Conservation (phyloP, 2,113 vertebrate species). For the Galbula dea region DNA sequence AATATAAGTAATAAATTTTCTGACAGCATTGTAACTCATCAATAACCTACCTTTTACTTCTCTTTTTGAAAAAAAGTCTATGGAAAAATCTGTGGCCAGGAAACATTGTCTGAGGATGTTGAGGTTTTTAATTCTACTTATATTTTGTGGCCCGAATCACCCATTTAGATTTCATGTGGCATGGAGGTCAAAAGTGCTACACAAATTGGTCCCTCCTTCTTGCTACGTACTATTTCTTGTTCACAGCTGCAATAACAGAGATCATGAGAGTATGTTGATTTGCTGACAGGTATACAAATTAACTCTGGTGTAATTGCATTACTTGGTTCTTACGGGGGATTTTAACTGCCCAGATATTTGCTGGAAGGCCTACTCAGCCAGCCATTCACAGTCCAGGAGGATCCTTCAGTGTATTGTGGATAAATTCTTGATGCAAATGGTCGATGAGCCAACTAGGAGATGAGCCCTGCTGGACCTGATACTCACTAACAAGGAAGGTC, state of each 20-base stretch:
- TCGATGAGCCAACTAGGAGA: no score
- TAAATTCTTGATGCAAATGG: no score
- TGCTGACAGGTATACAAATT: not conserved
- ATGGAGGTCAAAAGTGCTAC: not conserved
- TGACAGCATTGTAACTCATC: not conserved
- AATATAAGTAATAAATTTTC: not conserved
- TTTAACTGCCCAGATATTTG: no score
- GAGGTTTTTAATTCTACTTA: accelerated
- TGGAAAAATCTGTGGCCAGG: not conserved
- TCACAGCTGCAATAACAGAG: not conserved
- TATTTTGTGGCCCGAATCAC: accelerated
- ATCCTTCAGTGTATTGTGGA: no score
- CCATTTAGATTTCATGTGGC: not conserved
- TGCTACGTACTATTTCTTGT: not conserved
- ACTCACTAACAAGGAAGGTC: no score
- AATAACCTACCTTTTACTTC: not conserved
- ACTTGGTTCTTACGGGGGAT: no score
- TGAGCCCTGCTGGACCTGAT: no score
- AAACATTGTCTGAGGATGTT: not conserved
- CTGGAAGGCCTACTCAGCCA: no score
- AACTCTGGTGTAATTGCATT: not conserved
- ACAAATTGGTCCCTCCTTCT: not conserved
- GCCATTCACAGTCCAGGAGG: no score
- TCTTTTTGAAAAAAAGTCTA: not conserved
- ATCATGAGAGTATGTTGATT: not conserved